Percentiles rank a stretch among this genome's conserved stretches.
phyloP scores from a whole-genome alignment of 2,113 vertebrate genomes.

The Ovis canadensis region DNA sequence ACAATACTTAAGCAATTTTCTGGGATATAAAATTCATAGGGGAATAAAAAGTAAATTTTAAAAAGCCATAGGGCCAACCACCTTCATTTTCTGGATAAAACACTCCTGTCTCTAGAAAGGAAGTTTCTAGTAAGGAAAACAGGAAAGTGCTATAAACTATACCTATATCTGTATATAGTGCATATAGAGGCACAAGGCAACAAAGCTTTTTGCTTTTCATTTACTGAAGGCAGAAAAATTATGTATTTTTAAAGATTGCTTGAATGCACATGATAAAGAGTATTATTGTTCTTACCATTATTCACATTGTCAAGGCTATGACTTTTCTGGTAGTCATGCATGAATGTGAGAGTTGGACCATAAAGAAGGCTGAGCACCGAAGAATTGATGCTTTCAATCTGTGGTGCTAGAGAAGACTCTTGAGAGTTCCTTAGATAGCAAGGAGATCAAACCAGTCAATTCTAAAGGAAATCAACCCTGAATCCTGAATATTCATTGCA shows the following conservation, averaged over 20 bases:
- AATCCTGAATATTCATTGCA: background rate
- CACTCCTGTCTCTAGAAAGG: background rate
- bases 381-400: background rate
- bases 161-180: background rate
- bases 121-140: background rate
- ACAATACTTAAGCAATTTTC: background rate
- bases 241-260: background rate
- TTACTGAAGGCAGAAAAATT: background rate
- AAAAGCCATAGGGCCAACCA: background rate
- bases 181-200: background rate
- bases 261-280: background rate
- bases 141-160: background rate
- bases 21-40: background rate
- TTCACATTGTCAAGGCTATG: background rate
- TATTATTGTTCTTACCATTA: background rate
- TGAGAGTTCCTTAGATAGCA: background rate
- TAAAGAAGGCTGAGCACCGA: background rate
- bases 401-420: background rate
- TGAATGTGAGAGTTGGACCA: background rate
- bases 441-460: background rate
- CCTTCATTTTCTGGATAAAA: slow-evolving; percentile 53
- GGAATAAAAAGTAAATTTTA: background rate
- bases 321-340: background rate
- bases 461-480: background rate
- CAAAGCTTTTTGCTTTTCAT: background rate